These are phyloP conservation scores for Xylocampa areola DNA, from an alignment of 2,888 invertebrate genomes.

Conservation along the genomic window DNA sequence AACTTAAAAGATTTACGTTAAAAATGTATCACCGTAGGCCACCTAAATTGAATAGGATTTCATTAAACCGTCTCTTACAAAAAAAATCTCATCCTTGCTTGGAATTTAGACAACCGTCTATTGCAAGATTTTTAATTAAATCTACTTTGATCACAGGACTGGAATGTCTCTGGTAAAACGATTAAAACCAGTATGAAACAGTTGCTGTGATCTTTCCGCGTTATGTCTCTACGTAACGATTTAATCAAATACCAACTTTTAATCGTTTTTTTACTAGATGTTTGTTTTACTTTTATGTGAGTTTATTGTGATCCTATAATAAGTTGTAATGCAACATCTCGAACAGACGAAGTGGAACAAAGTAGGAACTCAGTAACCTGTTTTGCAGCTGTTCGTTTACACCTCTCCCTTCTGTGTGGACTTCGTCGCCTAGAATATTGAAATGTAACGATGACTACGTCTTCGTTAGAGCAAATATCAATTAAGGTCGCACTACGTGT, in stretches of 20 bases:
- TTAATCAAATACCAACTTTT: conserved; percentile 60
- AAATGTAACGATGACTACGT: conserved; percentile 71
- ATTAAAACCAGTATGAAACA: conserved; percentile 81
- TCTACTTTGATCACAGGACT: conserved; percentile 83
- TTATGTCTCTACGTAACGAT: conserved; percentile 62
- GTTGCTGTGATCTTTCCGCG: conserved; percentile 72
- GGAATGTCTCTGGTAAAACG: conserved; percentile 84
- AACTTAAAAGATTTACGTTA: conserved; percentile 22
- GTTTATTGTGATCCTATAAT: conserved; percentile 12
- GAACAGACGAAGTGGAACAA: conserved; percentile 36
- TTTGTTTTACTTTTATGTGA: conserved; percentile 11
- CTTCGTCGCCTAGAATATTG: conserved; percentile 59
- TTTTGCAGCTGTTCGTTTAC: conserved; percentile 40
- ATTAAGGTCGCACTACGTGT: conserved; percentile 79
- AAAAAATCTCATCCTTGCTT: conserved; percentile 77
- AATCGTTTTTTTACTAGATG: conserved; percentile 18
- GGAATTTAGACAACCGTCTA: conserved; percentile 85
- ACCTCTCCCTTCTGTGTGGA: conserved; percentile 30
- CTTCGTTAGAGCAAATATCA: conserved; percentile 82
- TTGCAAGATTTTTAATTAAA: conserved; percentile 88
- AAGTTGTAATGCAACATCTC: conserved; percentile 6
- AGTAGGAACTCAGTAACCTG: conserved; percentile 36
- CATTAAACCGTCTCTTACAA: conserved; percentile 77
- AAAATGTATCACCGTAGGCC: conserved; percentile 49
- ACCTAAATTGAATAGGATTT: conserved; percentile 76